Evolutionary conservation across 2,113 vertebrate genomes (phyloP).

Genomic region (Eolophus roseicapilla): DNA sequence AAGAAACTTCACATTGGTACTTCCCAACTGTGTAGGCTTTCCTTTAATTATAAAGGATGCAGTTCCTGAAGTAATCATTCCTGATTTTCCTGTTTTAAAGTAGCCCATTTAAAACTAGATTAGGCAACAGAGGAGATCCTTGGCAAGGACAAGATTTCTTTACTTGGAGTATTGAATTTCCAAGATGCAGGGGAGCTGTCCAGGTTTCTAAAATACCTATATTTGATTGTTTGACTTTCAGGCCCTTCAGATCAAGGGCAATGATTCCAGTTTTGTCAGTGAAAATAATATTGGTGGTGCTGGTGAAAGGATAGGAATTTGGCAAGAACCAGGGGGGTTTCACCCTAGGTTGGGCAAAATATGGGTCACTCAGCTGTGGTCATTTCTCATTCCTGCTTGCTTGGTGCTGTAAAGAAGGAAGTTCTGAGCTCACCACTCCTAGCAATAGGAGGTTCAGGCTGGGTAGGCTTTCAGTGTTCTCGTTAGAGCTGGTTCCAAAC

Average conservation of each 20-base stretch:
- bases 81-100: conserved; percentile 58
- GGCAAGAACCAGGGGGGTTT: background rate
- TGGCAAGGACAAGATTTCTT: background rate
- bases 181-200: background rate
- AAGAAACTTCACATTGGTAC: background rate
- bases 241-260: background rate
- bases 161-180: background rate
- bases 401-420: background rate
- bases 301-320: background rate
- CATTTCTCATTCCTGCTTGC: background rate
- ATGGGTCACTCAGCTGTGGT: background rate
- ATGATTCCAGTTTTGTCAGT: fast-evolving
- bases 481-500: background rate
- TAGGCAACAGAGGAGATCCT: background rate
- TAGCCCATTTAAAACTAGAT: conserved; percentile 5
- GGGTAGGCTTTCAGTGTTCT: background rate
- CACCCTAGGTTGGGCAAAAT: background rate
- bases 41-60: conserved; percentile 42
- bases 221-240: background rate
- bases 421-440: background rate
- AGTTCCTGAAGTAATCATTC: conserved; percentile 27
- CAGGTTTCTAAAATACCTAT: background rate
- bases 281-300: background rate
- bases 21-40: conserved; percentile 12
- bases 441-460: background rate